phyloP scores from a whole-genome alignment of 2,113 vertebrate genomes.

The Oncorhynchus kisutch region DNA sequence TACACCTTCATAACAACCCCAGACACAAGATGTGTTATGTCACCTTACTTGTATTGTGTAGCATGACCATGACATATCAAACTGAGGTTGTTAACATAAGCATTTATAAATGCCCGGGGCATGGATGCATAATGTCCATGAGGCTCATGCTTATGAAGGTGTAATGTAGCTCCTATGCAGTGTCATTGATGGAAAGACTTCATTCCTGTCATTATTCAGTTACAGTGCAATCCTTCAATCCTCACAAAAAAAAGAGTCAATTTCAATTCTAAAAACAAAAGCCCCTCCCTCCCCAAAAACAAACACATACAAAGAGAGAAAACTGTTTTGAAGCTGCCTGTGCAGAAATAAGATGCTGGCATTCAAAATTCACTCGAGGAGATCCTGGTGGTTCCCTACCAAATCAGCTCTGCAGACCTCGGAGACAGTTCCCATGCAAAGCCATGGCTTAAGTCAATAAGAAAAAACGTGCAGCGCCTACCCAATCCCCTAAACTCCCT shows the following conservation, averaged over 20 bases:
- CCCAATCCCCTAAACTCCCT: neutral
- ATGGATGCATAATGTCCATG: slow-evolving; percentile 37
- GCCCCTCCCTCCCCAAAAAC: slow-evolving; percentile 13
- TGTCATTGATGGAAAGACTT: slow-evolving; percentile 19
- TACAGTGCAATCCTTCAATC: slow-evolving; percentile 13
- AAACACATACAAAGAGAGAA: slow-evolving; percentile 59
- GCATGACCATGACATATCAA: slow-evolving; percentile 23
- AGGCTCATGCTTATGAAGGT: slow-evolving; percentile 33
- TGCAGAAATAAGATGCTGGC: slow-evolving; percentile 67
- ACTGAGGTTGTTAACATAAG: too few species aligned
- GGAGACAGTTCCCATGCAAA: slow-evolving; percentile 73
- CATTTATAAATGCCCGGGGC: slow-evolving; percentile 13
- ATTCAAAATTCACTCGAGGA: slow-evolving; percentile 56
- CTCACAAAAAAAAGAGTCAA: slow-evolving; percentile 7
- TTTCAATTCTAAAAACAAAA: slow-evolving; percentile 1
- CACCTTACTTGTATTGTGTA: neutral
- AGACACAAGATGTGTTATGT: slow-evolving; percentile 21
- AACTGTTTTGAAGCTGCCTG: slow-evolving; percentile 69
- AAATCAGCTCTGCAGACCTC: slow-evolving; percentile 53
- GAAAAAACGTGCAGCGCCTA: slow-evolving; percentile 67
- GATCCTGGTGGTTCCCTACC: slow-evolving; percentile 31
- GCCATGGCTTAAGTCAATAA: slow-evolving; percentile 63
- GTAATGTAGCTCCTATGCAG: slow-evolving; percentile 4
- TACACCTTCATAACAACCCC: slow-evolving; percentile 22
- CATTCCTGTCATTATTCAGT: slow-evolving; percentile 20